Base-by-base conservation (phyloP, 2,113 vertebrate species). In the Neodontobutis hainanensis region DNA sequence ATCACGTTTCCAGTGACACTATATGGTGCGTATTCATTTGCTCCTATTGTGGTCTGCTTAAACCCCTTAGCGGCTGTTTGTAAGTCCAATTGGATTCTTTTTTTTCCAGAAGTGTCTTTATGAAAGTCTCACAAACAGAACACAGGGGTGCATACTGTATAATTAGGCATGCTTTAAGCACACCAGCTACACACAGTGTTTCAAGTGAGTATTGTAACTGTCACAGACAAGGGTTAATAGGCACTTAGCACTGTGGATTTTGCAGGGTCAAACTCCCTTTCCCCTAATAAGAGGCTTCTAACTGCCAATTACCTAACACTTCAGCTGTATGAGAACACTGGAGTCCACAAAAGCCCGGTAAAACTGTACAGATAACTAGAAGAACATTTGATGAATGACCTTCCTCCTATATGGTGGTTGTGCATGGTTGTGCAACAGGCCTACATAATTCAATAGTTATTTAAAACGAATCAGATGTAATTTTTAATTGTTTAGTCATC, bases 271-370 rank as follows among this genome's bases (percentile, higher is more conserved):
- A 61, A 78, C 68, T 81, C 68, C 63, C 71, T 50, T 53, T 67
- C 70, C 56, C 62, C 42, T 80, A 81, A 84, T 83, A 65, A 80
- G 61, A 75, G 74, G 56, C 61, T 74, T 81, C 65, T 61, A 87
- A 86, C 58, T 49, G 65, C 68, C 70, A 83, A 56, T 85, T 86
- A 73, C 73, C 57, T 79, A 77, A 61, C 72, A 78, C 64, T 73
- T 74, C 58, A 81, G 67, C 61, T 75, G 68, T 27, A 61, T 16
- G 47, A 69, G 36, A 52, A 52, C 12, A 32, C 70, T 73, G 27
- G 15, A 35, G 40, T 61, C 61, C 66, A 49, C 69, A 59, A 66
- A 81, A 78, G 51, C 57, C 53, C 16, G 45, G 36, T 43, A 61
- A 77, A 86, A 74, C 10, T 38, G 50, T 19, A 51, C 32, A 6